phyloP scores from a whole-genome alignment of 2,113 vertebrate species.

The Elephantulus edwardii region DNA sequence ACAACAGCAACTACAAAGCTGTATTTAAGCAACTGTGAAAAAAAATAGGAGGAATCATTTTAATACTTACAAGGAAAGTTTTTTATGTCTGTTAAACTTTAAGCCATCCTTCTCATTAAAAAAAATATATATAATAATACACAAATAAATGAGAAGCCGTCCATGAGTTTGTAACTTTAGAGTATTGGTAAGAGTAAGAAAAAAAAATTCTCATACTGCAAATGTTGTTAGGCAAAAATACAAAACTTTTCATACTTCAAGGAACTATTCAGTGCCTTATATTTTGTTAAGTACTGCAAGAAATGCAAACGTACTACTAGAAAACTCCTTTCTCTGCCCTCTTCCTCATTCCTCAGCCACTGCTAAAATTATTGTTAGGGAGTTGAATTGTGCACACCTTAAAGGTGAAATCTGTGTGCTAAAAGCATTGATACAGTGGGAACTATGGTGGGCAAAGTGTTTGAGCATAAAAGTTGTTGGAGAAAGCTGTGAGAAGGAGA shows the following conservation, averaged over 20 bases:
- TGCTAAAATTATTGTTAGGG: background rate
- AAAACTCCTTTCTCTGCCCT: background rate
- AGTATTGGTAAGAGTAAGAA: background rate
- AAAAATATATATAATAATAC: background rate
- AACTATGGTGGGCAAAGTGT: background rate
- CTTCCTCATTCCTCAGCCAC: no score
- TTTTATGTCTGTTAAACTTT: background rate
- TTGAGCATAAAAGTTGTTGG: background rate
- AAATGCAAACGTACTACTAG: no score
- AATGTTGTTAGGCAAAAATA: background rate
- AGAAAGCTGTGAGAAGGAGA: background rate
- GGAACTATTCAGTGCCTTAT: background rate
- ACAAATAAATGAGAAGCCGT: background rate
- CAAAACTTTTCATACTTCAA: background rate
- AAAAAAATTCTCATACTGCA: background rate
- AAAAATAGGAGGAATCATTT: background rate
- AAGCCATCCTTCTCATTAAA: background rate
- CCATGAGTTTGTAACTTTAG: background rate
- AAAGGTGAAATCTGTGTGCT: background rate
- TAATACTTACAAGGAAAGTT: background rate
- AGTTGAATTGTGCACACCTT: background rate
- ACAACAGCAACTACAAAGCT: no score
- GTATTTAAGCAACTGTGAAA: background rate
- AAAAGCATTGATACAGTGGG: background rate
- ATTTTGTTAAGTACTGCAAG: background rate